Evolutionary conservation across 1,140 invertebrate genomes (phyloP).

Genomic region (Heliconius hewitsoni): DNA sequence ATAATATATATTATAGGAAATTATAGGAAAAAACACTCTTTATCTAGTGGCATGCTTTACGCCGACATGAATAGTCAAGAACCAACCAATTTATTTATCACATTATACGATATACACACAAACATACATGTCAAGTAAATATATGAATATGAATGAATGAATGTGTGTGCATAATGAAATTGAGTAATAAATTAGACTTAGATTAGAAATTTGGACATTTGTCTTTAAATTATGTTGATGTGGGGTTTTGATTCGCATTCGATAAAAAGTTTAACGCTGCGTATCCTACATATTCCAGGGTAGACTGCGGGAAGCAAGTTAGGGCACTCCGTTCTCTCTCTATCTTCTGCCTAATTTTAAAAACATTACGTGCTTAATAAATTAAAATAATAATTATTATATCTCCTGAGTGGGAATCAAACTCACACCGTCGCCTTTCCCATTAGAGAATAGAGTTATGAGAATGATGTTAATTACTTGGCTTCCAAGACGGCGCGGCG

Average conservation of each 20-base stretch:
- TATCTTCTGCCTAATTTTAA: not conserved
- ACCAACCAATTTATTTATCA: slow-evolving; percentile 4
- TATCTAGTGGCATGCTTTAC: too few relatives aligned
- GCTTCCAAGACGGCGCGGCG: too few relatives aligned
- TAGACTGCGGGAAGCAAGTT: not conserved
- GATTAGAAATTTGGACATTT: too few relatives aligned
- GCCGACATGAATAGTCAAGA: not conserved
- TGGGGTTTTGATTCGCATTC: not conserved
- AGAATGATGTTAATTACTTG: too few relatives aligned
- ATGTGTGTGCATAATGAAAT: slow-evolving; percentile 23
- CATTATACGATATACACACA: not conserved
- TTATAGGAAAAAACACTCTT: too few relatives aligned
- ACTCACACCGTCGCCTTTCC: not conserved
- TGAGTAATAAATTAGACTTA: slow-evolving; percentile 11
- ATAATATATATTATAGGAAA: too few relatives aligned
- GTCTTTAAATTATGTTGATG: too few relatives aligned
- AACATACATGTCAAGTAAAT: not conserved
- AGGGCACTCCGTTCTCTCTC: not conserved
- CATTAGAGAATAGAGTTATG: not conserved
- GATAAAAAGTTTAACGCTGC: not conserved
- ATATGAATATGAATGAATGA: slow-evolving; percentile 20
- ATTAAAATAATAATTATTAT: not conserved
- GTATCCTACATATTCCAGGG: not conserved
- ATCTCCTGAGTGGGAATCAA: not conserved
- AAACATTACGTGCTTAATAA: not conserved